Percentiles rank a stretch among this genome's conserved stretches.
phyloP scores from a whole-genome alignment of 2,888 invertebrate genomes.

The Pheosia tremula region DNA sequence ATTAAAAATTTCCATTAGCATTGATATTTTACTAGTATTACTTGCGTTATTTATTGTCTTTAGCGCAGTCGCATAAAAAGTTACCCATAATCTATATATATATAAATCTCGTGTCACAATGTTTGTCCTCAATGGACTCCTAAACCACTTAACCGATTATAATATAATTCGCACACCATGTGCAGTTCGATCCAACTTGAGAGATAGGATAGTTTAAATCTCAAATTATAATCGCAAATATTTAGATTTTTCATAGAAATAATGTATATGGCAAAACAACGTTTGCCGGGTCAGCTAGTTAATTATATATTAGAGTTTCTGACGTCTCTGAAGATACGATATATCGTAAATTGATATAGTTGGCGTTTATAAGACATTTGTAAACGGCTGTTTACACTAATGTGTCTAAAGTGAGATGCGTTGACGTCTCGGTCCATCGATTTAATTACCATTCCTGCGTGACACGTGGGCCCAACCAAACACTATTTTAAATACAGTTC shows the following conservation, averaged over 20 bases:
- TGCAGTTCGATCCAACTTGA: too few relatives aligned
- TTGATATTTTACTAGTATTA: neutral
- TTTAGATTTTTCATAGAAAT: too few relatives aligned
- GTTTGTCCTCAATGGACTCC: too few relatives aligned
- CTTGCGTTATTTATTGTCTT: neutral
- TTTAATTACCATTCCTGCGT: slow-evolving; percentile 16
- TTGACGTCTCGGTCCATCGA: slow-evolving; percentile 25
- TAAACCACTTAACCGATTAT: too few relatives aligned
- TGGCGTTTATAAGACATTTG: neutral
- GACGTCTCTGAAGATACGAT: neutral
- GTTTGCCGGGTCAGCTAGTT: too few relatives aligned
- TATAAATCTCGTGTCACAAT: too few relatives aligned
- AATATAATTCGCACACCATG: too few relatives aligned
- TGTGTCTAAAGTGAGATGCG: slow-evolving; percentile 23
- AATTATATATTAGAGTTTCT: neutral
- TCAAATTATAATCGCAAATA: too few relatives aligned
- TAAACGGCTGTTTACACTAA: neutral
- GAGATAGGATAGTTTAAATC: too few relatives aligned
- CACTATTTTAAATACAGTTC: slow-evolving; percentile 16
- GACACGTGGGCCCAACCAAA: slow-evolving; percentile 11
- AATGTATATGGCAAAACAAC: too few relatives aligned
- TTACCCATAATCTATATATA: too few relatives aligned
- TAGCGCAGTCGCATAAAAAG: neutral
- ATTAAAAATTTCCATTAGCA: neutral
- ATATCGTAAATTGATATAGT: neutral